Percentiles rank a stretch among this genome's conserved stretches.
Evolutionary conservation across 1,140 invertebrate genomes (phyloP).

Genomic region (Penaeus vannamei): DNA sequence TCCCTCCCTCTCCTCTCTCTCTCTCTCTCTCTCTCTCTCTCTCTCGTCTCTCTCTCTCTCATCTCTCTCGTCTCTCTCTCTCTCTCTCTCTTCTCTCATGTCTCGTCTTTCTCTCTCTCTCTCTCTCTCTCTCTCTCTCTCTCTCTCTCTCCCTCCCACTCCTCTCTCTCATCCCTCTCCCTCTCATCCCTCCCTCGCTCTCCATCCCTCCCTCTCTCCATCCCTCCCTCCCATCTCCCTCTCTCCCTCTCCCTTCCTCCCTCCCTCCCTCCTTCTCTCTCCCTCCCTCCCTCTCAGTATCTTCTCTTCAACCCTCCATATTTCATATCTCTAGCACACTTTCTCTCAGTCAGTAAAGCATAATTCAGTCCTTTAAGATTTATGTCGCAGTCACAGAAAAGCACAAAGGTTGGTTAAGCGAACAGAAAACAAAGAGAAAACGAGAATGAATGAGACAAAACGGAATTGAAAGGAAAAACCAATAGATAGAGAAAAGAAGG

Average conservation of each 20-base stretch:
- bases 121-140: background rate
- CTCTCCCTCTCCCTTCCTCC: background rate
- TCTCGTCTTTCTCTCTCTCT: background rate
- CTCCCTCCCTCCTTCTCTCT: no score
- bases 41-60: background rate
- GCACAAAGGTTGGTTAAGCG: no score
- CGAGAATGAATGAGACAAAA: no score
- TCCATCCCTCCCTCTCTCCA: no score
- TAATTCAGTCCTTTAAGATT: no score
- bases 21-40: constrained; percentile 18
- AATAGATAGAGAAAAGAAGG: no score
- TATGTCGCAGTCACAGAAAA: no score
- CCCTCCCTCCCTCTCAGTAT: background rate
- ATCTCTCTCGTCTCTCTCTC: background rate
- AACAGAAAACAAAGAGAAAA: no score
- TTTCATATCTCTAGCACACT: background rate
- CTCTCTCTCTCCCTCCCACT: background rate
- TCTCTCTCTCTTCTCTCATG: background rate
- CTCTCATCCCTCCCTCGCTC: background rate
- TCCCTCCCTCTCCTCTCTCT: background rate
- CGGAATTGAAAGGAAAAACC: no score
- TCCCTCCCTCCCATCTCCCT: background rate
- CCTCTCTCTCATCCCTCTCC: constrained; percentile 11
- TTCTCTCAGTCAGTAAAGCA: background rate
- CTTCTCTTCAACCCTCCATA: background rate